Conservation (phyloP, 1,140 invertebrate species). For the Pogonomyrmex barbatus region DNA sequence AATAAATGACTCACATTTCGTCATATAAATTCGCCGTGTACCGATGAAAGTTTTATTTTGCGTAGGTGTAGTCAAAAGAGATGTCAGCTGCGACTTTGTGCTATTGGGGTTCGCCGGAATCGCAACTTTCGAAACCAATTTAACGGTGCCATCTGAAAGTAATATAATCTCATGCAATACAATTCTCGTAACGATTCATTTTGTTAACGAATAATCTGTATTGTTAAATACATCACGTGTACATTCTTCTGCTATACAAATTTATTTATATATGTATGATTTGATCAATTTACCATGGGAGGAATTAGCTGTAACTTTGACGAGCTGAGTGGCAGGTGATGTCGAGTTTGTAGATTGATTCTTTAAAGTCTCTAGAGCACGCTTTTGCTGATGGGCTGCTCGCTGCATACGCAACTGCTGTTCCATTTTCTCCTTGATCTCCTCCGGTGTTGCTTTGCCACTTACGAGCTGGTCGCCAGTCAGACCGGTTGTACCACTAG, state of each 20-base stretch:
- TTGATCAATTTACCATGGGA: constrained; percentile 81
- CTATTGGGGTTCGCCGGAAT: constrained; percentile 87
- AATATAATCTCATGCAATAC: not conserved
- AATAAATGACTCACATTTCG: constrained; percentile 87
- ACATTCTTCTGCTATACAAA: not conserved
- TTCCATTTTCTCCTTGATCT: constrained; percentile 96
- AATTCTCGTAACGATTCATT: not conserved
- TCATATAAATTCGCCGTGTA: constrained; percentile 92
- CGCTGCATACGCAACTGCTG: constrained; percentile 94
- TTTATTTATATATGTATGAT: not conserved
- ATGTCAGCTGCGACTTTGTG: constrained; percentile 90
- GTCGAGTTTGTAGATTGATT: constrained; percentile 79
- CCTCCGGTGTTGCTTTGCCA: constrained; percentile 89
- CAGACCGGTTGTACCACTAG: constrained; percentile 67
- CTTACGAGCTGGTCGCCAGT: constrained; percentile 84
- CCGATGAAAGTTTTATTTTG: constrained; percentile 90
- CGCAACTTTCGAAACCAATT: constrained; percentile 88
- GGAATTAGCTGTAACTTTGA: constrained; percentile 87
- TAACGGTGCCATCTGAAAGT: constrained; percentile 87
- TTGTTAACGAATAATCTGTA: not conserved
- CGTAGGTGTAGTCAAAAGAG: constrained; percentile 88
- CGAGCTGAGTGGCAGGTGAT: constrained; percentile 83
- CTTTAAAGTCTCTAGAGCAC: constrained; percentile 88
- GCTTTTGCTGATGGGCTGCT: constrained; percentile 94
- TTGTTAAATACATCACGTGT: not conserved